Evolutionary conservation across 2,113 vertebrate genomes (phyloP).

Genomic region (Bothrops jararaca): DNA sequence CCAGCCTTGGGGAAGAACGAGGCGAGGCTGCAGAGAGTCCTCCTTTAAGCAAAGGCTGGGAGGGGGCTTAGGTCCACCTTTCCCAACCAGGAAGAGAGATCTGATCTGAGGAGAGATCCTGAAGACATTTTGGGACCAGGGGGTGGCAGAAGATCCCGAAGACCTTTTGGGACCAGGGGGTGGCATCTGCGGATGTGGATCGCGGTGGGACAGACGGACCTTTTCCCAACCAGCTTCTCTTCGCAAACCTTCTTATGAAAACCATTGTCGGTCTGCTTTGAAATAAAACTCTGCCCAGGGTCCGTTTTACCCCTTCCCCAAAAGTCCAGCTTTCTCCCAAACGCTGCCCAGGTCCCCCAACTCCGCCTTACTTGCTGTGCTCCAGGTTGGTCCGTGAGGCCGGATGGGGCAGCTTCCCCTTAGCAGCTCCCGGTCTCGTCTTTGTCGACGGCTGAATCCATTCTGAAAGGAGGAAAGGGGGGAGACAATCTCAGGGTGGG

Average conservation of each 20-base stretch:
- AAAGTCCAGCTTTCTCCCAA: not conserved
- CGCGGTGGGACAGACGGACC: not conserved
- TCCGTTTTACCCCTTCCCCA: not conserved
- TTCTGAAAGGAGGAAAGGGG: constrained; percentile 67
- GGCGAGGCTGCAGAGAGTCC: not conserved
- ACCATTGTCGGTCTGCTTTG: not conserved
- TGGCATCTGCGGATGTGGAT: not conserved
- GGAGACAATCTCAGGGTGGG: not conserved
- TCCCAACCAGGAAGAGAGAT: not conserved
- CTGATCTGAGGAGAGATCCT: not conserved
- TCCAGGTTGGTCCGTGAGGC: constrained; percentile 78
- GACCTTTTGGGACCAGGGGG: not conserved
- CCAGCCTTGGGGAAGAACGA: not conserved
- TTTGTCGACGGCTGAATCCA: constrained; percentile 96
- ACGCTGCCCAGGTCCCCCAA: not conserved
- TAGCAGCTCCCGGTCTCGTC: constrained; percentile 84
- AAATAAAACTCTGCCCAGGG: not conserved
- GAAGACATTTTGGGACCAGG: not conserved
- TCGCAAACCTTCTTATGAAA: not conserved
- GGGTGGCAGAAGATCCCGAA: too few relatives aligned
- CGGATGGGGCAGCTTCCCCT: constrained; percentile 72
- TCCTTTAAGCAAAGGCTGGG: not conserved
- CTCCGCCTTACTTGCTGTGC: constrained; percentile 72
- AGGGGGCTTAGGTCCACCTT: not conserved
- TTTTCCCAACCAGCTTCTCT: not conserved